phyloP scores from a whole-genome alignment of 2,888 invertebrate genomes.

The Epinotia nisella region DNA sequence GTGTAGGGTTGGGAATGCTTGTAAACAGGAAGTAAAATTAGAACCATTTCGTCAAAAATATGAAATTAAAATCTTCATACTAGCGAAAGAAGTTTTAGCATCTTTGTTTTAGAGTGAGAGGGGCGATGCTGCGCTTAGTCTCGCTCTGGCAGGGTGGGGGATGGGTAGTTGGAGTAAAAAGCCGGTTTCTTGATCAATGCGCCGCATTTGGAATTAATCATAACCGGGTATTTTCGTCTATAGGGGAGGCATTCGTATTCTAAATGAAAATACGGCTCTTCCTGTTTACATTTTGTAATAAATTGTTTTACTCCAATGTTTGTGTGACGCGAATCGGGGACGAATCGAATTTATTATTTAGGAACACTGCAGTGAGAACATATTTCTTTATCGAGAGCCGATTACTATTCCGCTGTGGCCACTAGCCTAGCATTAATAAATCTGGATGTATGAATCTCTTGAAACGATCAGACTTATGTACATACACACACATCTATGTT shows the following conservation, averaged over 20 bases:
- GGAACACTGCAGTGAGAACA: slow-evolving; percentile 48
- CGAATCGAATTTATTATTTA: slow-evolving; percentile 67
- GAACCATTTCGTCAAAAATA: slow-evolving; percentile 85
- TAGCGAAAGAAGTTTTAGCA: slow-evolving; percentile 85
- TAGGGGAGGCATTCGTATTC: slow-evolving; percentile 79
- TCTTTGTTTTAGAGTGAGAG: slow-evolving; percentile 85
- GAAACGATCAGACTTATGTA: background rate
- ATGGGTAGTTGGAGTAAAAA: slow-evolving; percentile 84
- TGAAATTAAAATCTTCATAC: slow-evolving; percentile 86
- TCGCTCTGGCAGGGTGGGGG: slow-evolving; percentile 69
- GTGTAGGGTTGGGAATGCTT: slow-evolving; percentile 54
- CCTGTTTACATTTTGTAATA: slow-evolving; percentile 85
- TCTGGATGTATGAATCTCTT: background rate
- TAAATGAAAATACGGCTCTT: slow-evolving; percentile 84
- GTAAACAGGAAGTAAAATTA: slow-evolving; percentile 67
- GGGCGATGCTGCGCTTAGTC: slow-evolving; percentile 79
- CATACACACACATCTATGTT: background rate
- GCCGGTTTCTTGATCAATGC: slow-evolving; percentile 85
- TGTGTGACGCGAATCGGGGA: slow-evolving; percentile 61
- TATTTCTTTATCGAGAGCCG: slow-evolving; percentile 20
- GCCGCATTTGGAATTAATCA: slow-evolving; percentile 85
- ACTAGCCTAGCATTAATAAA: background rate
- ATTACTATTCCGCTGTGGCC: slow-evolving; percentile 21
- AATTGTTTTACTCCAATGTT: slow-evolving; percentile 82
- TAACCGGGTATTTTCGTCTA: slow-evolving; percentile 85